Base-by-base conservation (phyloP, 1,140 invertebrate species). In the Mamestra configurata region DNA sequence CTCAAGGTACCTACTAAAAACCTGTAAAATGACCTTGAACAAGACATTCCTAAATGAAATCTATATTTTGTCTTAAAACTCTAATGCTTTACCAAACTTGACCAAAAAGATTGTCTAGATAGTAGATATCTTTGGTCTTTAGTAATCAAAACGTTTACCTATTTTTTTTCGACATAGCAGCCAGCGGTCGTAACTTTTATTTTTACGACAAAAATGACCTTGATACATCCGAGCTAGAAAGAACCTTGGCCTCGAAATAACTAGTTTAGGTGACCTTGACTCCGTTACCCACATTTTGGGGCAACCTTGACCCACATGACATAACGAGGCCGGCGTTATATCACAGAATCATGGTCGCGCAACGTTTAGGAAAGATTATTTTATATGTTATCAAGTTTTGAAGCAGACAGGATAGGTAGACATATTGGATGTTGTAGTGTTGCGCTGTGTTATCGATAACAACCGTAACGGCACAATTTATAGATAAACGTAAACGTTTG, bases 191-290 rank as follows among this genome's bases (percentile, higher is more conserved):
- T 40, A 49, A 70, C 31, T 37, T 49, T 27, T 49, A 75, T 43
- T 55, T 76, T 59, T 59, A 61, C 8, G 22, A 55, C 20, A 61
- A 40, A 31, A 20, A n/a, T 61, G 20, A 22, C 72, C 72, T 76
- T 76, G 72, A 76, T 76, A 61, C 71, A 61, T 61, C 53, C 35
- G 55, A 61, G 72, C 27, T 73, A 73, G 71, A 61, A 46, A 46
- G 20, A 22, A 61, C 72, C 72, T 76, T 76, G 72, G 57, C 55
- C 35, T 61, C 37, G 35, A 43, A 59, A 76, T 46, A 61, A 46
- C 55, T 61, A 46, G 37, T 76, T 13, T 31, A 18, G 10, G 15
- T 71, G 49, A 51, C 68, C 68, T 51, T 71, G 68, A 71, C 68
- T 46, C 68, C 61, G 53, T 76, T 59, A 76, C 55, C 72, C 20